Evolutionary conservation across 2,113 vertebrate species (phyloP).

Genomic region (Jaculus jaculus): DNA sequence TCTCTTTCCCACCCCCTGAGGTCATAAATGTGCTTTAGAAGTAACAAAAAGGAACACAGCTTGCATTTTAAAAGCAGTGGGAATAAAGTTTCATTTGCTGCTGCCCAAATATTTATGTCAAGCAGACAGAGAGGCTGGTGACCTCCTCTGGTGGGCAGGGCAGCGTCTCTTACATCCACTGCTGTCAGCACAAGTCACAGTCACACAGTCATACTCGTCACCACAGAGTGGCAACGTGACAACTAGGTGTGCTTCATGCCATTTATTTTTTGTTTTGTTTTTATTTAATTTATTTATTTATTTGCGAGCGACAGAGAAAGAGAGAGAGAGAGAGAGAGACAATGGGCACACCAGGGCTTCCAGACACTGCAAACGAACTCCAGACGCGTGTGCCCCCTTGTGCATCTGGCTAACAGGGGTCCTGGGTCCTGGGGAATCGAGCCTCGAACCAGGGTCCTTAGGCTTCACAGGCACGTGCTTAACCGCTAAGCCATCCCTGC

Average conservation of each 20-base stretch:
- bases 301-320: too few species aligned
- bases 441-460: too few species aligned
- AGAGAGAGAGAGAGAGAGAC: too few species aligned
- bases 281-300: too few species aligned
- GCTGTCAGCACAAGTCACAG: conserved; percentile 15
- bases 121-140: conserved; percentile 53
- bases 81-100: conserved; percentile 57
- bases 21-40: conserved; percentile 47
- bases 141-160: conserved; percentile 3
- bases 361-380: too few species aligned
- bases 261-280: too few species aligned
- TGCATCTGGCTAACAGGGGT: too few species aligned
- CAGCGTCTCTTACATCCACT: conserved; percentile 37
- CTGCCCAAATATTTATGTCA: conserved; percentile 71
- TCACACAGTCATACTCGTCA: conserved; percentile 52
- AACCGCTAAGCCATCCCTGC: too few species aligned
- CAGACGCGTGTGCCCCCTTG: too few species aligned
- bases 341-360: too few species aligned
- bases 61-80: conserved; percentile 61
- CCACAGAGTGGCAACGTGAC: conserved; percentile 60
- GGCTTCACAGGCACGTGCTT: too few species aligned
- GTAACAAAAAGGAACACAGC: conserved; percentile 63
- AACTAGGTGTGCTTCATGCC: conserved; percentile 10
- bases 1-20: conserved; percentile 5
- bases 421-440: too few species aligned